Percentiles rank a stretch among this genome's conserved stretches.
Evolutionary conservation across 1,140 invertebrate species (phyloP).

Genomic region (Drosophila azteca): DNA sequence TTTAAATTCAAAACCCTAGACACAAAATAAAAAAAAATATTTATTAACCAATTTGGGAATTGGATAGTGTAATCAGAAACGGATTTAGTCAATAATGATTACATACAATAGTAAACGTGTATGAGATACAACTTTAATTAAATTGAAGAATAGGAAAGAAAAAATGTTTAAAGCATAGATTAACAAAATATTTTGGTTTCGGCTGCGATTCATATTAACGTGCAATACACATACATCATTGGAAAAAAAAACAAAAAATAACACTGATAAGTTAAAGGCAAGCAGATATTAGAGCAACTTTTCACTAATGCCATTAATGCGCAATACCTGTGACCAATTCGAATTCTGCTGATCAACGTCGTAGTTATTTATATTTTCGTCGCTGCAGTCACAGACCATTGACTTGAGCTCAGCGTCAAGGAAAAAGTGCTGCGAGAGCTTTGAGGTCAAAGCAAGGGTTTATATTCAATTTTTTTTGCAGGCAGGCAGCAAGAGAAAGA

Average conservation of each 20-base stretch:
- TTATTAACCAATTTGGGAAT: too few relatives aligned
- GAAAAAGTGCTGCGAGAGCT: conserved; percentile 83
- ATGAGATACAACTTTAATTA: too few relatives aligned
- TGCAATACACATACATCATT: too few relatives aligned
- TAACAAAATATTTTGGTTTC: too few relatives aligned
- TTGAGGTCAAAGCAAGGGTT: conserved; percentile 10
- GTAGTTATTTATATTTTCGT: conserved; percentile 70
- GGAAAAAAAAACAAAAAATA: neutral
- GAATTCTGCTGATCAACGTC: conserved; percentile 66
- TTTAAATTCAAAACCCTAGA: too few relatives aligned
- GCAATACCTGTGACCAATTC: conserved; percentile 73
- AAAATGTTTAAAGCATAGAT: too few relatives aligned
- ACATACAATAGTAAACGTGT: too few relatives aligned
- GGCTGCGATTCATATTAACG: too few relatives aligned
- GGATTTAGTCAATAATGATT: too few relatives aligned
- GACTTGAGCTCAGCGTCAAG: conserved; percentile 84
- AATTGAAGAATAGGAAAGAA: too few relatives aligned
- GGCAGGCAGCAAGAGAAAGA: conserved; percentile 22
- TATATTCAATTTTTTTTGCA: conserved; percentile 4
- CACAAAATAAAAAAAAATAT: too few relatives aligned
- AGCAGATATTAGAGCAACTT: neutral
- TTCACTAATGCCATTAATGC: neutral
- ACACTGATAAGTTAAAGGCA: neutral
- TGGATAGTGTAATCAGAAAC: too few relatives aligned
- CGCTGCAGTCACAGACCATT: conserved; percentile 82